phyloP scores from a whole-genome alignment of 1,140 invertebrate genomes.

The Drosophila suzukii region DNA sequence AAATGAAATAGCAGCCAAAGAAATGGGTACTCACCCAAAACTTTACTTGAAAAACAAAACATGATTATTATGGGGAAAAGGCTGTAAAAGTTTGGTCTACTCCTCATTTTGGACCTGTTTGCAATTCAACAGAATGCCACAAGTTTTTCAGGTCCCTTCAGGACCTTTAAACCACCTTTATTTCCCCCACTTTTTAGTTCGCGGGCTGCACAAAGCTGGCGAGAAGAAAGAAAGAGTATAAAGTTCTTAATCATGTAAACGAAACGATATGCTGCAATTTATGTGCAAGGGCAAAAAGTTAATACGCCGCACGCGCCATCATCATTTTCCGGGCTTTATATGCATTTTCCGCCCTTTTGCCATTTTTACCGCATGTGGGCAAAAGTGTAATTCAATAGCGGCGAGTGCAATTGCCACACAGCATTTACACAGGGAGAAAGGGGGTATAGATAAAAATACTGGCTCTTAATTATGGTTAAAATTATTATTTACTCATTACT shows the following conservation, averaged over 20 bases:
- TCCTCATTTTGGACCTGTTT: constrained; percentile 8
- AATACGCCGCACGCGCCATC: constrained; percentile 40
- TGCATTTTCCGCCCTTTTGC: not conserved
- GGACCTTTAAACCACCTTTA: not conserved
- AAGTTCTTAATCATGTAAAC: constrained; percentile 53
- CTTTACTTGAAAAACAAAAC: constrained; percentile 22
- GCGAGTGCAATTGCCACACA: constrained; percentile 7
- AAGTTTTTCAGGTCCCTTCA: constrained; percentile 21
- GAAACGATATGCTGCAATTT: constrained; percentile 55
- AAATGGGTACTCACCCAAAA: constrained; percentile 1
- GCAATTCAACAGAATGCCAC: constrained; percentile 30
- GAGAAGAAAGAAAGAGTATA: constrained; percentile 3
- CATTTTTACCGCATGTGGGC: not conserved
- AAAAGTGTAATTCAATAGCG: constrained; percentile 28
- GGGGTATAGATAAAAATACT: no score
- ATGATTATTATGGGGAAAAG: constrained; percentile 28
- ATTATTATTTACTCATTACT: no score
- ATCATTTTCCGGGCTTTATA: constrained; percentile 7
- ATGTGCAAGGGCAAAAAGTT: constrained; percentile 39
- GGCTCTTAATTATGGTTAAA: no score
- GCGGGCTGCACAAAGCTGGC: not conserved
- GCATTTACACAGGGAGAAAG: not conserved
- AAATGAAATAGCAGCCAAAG: not conserved
- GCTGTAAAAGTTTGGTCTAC: constrained; percentile 13
- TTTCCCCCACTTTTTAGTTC: not conserved